phyloP scores from a whole-genome alignment of 2,888 invertebrate species.

The Scaptomyza polygonia region DNA sequence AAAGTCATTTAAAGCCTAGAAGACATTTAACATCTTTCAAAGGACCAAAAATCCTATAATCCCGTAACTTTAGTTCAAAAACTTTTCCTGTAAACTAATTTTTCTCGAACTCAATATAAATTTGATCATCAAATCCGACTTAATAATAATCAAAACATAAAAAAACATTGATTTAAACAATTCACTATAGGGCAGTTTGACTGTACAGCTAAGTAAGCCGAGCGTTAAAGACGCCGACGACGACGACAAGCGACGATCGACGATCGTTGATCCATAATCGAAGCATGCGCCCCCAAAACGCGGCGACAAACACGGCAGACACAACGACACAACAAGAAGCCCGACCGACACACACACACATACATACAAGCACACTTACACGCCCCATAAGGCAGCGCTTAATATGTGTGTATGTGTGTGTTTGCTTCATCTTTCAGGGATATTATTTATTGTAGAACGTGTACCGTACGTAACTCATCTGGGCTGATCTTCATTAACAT shows the following conservation, averaged over 20 bases:
- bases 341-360: constrained; percentile 22
- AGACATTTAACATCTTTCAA: too few relatives aligned
- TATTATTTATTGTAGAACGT: constrained; percentile 17
- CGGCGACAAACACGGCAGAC: constrained; percentile 15
- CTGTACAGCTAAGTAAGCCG: constrained; percentile 25
- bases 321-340: constrained; percentile 38
- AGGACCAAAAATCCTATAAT: too few relatives aligned
- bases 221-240: constrained; percentile 56
- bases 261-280: constrained; percentile 16
- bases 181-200: neutral
- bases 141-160: too few relatives aligned
- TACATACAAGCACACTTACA: constrained; percentile 14
- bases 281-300: constrained; percentile 42
- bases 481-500: constrained; percentile 27
- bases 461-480: constrained; percentile 53
- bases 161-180: too few relatives aligned
- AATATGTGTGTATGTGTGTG: neutral
- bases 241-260: constrained; percentile 14
- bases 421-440: constrained; percentile 6
- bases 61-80: too few relatives aligned
- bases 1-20: too few relatives aligned
- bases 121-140: too few relatives aligned
- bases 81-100: too few relatives aligned
- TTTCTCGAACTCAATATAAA: too few relatives aligned
- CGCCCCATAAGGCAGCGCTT: constrained; percentile 6